Conservation (phyloP, 2,797 vertebrate species). For the Galagoides demidoff region DNA sequence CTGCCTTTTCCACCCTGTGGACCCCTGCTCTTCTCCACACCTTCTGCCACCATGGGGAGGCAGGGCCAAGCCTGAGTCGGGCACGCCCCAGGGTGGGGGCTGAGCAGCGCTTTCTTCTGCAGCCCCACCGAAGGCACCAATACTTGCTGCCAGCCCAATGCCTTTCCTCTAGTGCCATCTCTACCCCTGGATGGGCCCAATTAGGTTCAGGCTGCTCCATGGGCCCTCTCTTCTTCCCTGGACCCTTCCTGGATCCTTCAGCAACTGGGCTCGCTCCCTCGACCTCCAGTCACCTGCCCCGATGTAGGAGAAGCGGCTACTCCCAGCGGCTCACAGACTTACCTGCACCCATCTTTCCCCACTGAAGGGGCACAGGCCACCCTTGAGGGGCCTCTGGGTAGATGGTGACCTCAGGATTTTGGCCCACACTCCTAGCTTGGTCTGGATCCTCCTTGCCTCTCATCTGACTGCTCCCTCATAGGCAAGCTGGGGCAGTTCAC, state of each 20-base stretch:
- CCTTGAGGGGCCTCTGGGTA: neutral
- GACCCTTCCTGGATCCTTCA: neutral
- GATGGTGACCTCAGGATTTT: neutral
- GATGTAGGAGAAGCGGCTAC: neutral
- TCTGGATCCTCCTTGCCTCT: neutral
- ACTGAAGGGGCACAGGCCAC: neutral
- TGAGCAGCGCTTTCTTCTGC: neutral
- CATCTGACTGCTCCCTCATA: neutral
- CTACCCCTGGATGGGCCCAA: neutral
- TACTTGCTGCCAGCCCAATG: neutral
- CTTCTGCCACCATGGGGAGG: neutral
- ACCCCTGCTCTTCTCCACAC: neutral
- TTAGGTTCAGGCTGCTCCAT: neutral
- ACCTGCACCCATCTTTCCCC: neutral
- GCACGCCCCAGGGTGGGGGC: neutral
- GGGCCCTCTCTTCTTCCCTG: neutral
- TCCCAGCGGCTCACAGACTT: neutral
- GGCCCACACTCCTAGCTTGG: neutral
- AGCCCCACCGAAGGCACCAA: neutral
- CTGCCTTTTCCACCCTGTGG: neutral
- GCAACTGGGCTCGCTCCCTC: neutral
- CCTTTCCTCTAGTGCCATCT: neutral
- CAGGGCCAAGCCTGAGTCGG: neutral
- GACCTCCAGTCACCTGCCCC: neutral
- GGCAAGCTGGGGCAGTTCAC: neutral